Conservation (phyloP, 1,140 invertebrate genomes). For the Delia radicum region DNA sequence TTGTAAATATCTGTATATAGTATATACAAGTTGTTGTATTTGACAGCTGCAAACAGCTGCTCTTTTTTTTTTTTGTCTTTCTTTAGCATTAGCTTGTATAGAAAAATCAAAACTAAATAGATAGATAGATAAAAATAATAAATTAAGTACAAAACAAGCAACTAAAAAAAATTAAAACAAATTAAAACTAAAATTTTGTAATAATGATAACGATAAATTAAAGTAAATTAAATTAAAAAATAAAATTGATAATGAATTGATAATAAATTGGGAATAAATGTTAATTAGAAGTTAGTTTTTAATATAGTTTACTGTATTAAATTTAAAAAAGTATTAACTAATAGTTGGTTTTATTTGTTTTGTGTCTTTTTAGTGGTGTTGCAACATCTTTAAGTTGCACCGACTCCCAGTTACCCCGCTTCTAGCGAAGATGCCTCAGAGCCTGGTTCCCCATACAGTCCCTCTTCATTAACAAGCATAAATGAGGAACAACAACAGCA, state of each 20-base stretch:
- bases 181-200: not conserved
- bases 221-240: too few species aligned
- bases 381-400: slow-evolving; percentile 66
- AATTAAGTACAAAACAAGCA: not conserved
- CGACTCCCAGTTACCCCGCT: slow-evolving; percentile 67
- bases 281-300: not conserved
- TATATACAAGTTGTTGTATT: not conserved
- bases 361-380: slow-evolving; percentile 62
- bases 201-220: not conserved
- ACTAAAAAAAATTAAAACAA: not conserved
- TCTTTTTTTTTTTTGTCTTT: not conserved
- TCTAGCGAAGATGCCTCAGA: slow-evolving; percentile 78
- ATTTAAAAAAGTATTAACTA: not conserved
- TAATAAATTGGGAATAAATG: not conserved
- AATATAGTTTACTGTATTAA: not conserved
- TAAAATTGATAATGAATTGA: not conserved
- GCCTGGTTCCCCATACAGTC: slow-evolving; percentile 75
- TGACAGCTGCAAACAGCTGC: not conserved
- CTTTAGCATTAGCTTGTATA: not conserved
- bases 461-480: slow-evolving; percentile 57
- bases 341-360: not conserved
- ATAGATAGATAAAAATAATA: not conserved
- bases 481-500: slow-evolving; percentile 37
- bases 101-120: not conserved
- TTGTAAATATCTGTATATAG: not conserved